These are phyloP conservation scores for Battus philenor DNA, from an alignment of 1,140 invertebrate genomes.

Conservation along the genomic window DNA sequence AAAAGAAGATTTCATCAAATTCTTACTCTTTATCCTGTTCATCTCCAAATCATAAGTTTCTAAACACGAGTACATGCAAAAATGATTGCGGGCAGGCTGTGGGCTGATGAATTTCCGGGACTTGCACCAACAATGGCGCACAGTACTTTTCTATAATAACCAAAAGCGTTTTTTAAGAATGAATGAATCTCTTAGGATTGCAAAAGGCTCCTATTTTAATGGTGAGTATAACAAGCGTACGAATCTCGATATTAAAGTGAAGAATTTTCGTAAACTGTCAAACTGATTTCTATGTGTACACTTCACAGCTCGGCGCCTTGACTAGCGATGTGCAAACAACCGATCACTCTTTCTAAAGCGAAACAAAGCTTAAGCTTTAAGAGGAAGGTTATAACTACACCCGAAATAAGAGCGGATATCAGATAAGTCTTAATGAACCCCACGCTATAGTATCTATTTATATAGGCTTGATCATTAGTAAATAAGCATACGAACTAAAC, in stretches of 20 bases:
- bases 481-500: no score
- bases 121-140: background rate
- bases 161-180: background rate
- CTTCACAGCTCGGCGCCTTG: conserved; percentile 28
- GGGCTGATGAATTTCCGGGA: conserved; percentile 17
- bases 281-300: conserved; percentile 26
- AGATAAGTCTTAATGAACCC: conserved; percentile 8
- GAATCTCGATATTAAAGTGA: background rate
- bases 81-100: background rate
- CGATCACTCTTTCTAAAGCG: conserved; percentile 4
- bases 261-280: conserved; percentile 1
- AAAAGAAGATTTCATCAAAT: no score
- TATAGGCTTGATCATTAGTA: no score
- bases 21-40: no score
- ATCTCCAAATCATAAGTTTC: no score
- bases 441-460: no score
- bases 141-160: background rate
- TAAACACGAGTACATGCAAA: background rate
- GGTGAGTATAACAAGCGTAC: conserved; percentile 1
- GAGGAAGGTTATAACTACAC: conserved; percentile 17
- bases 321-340: conserved; percentile 15
- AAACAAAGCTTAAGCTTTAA: conserved; percentile 15
- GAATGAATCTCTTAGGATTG: background rate
- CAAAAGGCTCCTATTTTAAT: background rate
- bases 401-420: conserved; percentile 9